Evolutionary conservation across 2,888 invertebrate genomes (phyloP), one percentile per base, ranked within the genome.

Genomic region (Trypoxylon attenuatum): DNA sequence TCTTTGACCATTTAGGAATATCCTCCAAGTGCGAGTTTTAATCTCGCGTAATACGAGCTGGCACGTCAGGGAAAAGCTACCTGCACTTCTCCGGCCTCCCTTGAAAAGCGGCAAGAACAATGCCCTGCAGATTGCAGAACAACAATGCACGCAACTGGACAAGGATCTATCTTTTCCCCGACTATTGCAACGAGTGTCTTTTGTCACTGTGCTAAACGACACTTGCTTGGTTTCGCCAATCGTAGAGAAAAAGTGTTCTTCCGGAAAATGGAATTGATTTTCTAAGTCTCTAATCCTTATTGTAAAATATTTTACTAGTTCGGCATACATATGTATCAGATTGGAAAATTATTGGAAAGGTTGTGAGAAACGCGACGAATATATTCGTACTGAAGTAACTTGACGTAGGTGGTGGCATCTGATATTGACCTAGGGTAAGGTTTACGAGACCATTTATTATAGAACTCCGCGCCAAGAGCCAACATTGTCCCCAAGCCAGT

Each of bases 371-470:
- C 39, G 43, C 25, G 16, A 47, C 29, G 19, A 27, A 22, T 5
- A 18, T 39, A 50, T 27, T 29, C 43, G 5, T 8, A n/a, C 41
- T 42, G 41, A 33, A 46, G 29, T 39, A 46, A 23, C 29, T 22
- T 23, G 27, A 39, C 43, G 16, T 21, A 23, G 16, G 13, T 27
- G 33, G 47, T 25, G 53, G 50, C 68, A 54, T 57, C 62, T 33
- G 59, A 29, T 61, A 50, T 76, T 77, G 73, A 71, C 76, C 76
- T 67, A 76, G 73, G 69, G 52, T 52, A 60, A 43, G 62, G 46
- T 60, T 76, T 50, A 49, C 25, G 42, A 53, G 13, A 33, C 10
- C 33, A 33, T 33, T 33, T 33, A 33, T 33, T 33, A 33, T 13
- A 10, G 13, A 5, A 33, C n/a, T 13, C 5, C 13, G 10, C 33